Evolutionary conservation across 35 echinoderm and acorn worm species (phyloP).

Genomic region (Ophioderma brevispina): DNA sequence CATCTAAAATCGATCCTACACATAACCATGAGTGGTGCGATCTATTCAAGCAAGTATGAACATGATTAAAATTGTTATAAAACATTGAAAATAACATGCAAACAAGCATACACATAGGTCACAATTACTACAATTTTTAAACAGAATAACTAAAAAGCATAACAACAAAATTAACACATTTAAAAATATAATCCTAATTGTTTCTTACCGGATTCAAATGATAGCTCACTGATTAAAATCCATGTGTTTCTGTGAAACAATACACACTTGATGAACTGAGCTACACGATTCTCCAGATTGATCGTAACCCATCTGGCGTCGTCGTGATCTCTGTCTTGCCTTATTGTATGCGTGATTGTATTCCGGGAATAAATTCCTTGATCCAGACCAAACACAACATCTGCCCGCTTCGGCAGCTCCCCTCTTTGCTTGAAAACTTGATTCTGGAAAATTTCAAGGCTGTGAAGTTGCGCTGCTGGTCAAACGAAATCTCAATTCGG

Average conservation of each 20-base stretch:
- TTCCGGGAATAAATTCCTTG: conserved; percentile 55
- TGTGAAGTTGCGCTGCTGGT: conserved; percentile 86
- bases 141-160: neutral
- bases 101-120: neutral
- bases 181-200: neutral
- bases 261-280: conserved; percentile 64
- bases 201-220: conserved; percentile 91
- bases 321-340: conserved; percentile 58
- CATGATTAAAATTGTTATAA: neutral
- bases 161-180: too few species aligned
- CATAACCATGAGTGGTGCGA: neutral
- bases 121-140: neutral
- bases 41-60: neutral
- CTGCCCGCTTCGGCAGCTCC: conserved; percentile 45
- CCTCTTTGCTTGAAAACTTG: conserved; percentile 79
- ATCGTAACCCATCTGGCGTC: conserved; percentile 83
- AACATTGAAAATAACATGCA: neutral
- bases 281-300: conserved; percentile 79
- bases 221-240: conserved; percentile 87
- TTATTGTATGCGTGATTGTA: conserved; percentile 21
- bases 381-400: conserved; percentile 68
- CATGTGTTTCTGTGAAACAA: conserved; percentile 68
- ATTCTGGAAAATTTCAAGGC: conserved; percentile 67
- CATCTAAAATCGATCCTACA: neutral
- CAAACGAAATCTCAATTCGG: conserved; percentile 70